Evolutionary conservation across 2,113 vertebrate genomes (phyloP).

Genomic region (Pituophis catenifer): DNA sequence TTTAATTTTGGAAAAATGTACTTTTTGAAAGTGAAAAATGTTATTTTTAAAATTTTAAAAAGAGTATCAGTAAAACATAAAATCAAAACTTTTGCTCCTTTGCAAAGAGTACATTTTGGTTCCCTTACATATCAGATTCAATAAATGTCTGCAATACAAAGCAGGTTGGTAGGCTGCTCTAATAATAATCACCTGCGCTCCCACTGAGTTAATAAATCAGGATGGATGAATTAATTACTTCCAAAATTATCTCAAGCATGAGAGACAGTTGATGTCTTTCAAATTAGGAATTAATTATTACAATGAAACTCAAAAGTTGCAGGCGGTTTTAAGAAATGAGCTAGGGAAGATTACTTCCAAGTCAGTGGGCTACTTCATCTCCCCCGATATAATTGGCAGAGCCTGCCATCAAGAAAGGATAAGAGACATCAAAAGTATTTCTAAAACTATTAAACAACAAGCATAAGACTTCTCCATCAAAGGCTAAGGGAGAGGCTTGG

Average conservation of each 20-base stretch:
- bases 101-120: not conserved
- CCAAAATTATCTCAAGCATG: conserved; percentile 30
- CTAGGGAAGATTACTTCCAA: not conserved
- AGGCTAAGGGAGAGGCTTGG: not conserved
- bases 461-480: not conserved
- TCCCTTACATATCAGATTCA: not conserved
- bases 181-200: conserved; percentile 24
- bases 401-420: not conserved
- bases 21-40: not conserved
- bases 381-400: not conserved
- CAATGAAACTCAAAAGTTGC: conserved; percentile 2
- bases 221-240: conserved; percentile 29
- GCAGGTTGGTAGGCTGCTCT: not conserved
- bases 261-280: conserved; percentile 21
- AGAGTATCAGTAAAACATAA: not conserved
- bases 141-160: not conserved
- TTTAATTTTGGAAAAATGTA: not conserved
- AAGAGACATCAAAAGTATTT: not conserved
- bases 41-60: not conserved
- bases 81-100: not conserved
- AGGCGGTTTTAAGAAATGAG: not conserved
- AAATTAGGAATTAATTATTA: conserved; percentile 29
- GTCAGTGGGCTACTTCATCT: not conserved
- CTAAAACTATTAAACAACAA: not conserved
- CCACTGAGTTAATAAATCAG: conserved; percentile 26